These are phyloP conservation scores for Caerostris extrusa DNA, from an alignment of 1,140 invertebrate genomes.

Conservation along the genomic window DNA sequence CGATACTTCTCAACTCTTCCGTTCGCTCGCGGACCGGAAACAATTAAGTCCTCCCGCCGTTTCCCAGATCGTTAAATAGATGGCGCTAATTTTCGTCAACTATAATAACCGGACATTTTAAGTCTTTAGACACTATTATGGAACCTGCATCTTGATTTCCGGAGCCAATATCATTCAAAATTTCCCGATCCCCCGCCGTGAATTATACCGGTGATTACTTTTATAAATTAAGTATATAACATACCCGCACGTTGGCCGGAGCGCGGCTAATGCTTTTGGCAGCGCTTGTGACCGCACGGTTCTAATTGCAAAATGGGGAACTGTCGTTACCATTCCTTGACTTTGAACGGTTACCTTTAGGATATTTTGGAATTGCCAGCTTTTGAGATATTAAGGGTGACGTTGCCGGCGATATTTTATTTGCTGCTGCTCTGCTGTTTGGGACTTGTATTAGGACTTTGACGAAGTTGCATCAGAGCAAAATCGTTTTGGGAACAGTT, in stretches of 20 bases:
- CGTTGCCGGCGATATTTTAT: conserved; percentile 65
- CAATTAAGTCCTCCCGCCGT: conserved; percentile 68
- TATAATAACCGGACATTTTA: conserved; percentile 77
- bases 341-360: conserved; percentile 52
- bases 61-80: conserved; percentile 77
- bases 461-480: neutral
- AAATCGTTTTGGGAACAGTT: neutral
- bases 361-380: conserved; percentile 37
- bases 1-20: conserved; percentile 68
- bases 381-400: conserved; percentile 56
- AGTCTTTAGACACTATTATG: conserved; percentile 77
- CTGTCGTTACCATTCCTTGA: conserved; percentile 66
- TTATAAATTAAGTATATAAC: conserved; percentile 72
- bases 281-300: neutral
- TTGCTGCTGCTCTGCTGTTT: neutral
- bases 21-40: conserved; percentile 68
- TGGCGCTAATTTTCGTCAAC: conserved; percentile 77
- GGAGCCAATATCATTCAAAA: conserved; percentile 74
- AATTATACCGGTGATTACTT: conserved; percentile 73
- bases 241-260: neutral
- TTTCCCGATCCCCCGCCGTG: conserved; percentile 42
- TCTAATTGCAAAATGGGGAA: conserved; percentile 66
- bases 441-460: neutral
- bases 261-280: neutral
- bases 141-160: conserved; percentile 74